These are phyloP conservation scores for Piliocolobus tephrosceles DNA, from an alignment of 2,113 vertebrate genomes.

Conservation along the genomic window DNA sequence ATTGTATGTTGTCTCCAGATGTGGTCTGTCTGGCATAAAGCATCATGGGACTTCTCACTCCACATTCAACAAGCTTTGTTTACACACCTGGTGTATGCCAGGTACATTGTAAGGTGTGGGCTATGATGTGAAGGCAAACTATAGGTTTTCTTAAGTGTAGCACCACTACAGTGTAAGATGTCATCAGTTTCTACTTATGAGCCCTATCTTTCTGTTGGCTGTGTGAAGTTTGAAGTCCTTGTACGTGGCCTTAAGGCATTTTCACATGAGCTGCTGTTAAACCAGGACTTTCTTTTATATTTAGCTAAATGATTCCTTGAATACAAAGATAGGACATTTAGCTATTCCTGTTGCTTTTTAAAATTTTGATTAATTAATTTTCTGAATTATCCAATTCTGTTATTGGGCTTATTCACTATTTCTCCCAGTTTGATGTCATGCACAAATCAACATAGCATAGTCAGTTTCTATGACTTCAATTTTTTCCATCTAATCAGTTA, in stretches of 20 bases:
- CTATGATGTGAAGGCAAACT: neutral
- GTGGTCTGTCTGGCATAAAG: neutral
- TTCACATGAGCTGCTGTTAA: neutral
- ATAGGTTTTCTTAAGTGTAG: neutral
- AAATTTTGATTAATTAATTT: neutral
- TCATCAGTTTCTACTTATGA: neutral
- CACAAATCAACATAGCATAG: neutral
- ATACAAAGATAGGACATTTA: neutral
- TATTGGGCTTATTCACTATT: neutral
- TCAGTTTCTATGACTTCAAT: neutral
- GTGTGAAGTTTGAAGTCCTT: neutral
- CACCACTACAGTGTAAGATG: neutral
- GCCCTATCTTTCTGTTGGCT: neutral
- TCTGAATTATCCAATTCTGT: neutral
- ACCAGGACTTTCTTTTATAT: neutral
- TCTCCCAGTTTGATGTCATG: neutral
- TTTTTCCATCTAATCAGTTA: neutral
- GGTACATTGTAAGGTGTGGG: accelerated
- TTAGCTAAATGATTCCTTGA: neutral
- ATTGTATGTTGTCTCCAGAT: neutral
- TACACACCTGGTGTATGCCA: neutral
- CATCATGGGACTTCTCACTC: neutral
- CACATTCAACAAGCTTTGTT: neutral
- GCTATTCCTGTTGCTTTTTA: neutral
- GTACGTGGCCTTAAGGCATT: neutral